Evolutionary conservation across 1,140 invertebrate genomes (phyloP), one percentile per base, ranked within the genome.

Genomic region (Tribolium castaneum): DNA sequence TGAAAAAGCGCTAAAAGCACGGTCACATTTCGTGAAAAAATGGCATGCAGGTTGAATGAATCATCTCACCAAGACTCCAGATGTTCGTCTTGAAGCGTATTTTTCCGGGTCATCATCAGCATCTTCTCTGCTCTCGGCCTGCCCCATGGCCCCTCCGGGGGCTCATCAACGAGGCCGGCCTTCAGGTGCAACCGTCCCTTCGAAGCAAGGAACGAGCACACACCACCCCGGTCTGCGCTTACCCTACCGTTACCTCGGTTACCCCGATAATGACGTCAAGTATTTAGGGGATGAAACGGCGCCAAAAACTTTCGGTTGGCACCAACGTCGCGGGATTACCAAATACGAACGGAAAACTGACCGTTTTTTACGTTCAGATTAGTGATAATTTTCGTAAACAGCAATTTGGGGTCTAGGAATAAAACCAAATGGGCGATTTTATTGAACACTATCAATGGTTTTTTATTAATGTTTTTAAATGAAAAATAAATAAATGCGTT

Each of bases 21-120:
- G 59, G 59, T 35, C 59, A 35, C 50, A 52, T 14, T 6, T 14
- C 51, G 51, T 13, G n/a, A 45, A 45, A 45, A 52, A 52, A 52
- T 52, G 13, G 6, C 59, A 66, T 66, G 59, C 59, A 59, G 10
- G 6, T 59, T 10, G 5, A 6, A 1, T 59, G 1, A 59, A 22
- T n/a, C n/a, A 22, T 30, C 59, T 66, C 30, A 66, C 59, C 59
- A 66, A 35, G 75, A 80, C 83, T 54, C 81, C 81, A 6, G 84
- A 85, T 72, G 80, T 73, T 52, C 84, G 80, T 62, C 84, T 81
- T 6, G 84, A 85, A 19, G 78, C 78, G 71, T 75, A 84, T 81
- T 85, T 85, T 62, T 86, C 85, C 6, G 84, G 82, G 51, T 86
- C 85, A 56, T 86, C 85, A 34, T 86, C 85, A 73, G 79, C 82